A percentile compares a stretch with the other conserved stretches of the same genome.
phyloP scores from a whole-genome alignment of 1,140 invertebrate genomes.

The Spodoptera litura region DNA sequence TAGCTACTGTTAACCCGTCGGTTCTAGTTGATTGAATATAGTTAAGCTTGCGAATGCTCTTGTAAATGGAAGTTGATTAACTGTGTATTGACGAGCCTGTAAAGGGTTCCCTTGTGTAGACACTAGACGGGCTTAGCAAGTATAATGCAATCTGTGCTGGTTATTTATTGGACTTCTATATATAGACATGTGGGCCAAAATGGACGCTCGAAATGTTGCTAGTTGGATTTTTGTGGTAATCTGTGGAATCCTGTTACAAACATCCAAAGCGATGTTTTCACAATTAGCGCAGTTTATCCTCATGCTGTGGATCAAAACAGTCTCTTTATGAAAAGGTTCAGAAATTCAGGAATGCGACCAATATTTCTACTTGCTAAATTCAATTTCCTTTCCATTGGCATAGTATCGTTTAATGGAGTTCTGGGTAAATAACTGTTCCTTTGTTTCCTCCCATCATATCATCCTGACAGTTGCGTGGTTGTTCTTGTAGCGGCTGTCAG shows the following conservation, averaged over 20 bases:
- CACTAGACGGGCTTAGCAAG: not conserved
- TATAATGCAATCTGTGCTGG: slow-evolving; percentile 7
- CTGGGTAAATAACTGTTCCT: not conserved
- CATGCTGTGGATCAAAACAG: not conserved
- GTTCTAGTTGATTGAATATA: slow-evolving; percentile 39
- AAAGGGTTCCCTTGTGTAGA: not conserved
- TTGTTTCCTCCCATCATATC: not conserved
- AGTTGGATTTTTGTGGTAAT: not conserved
- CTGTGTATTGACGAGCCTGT: slow-evolving; percentile 5
- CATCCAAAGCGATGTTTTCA: not conserved
- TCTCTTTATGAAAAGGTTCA: no score
- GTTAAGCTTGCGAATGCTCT: slow-evolving; percentile 16
- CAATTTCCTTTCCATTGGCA: not conserved
- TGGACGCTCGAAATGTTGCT: not conserved
- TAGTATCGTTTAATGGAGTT: slow-evolving; percentile 22
- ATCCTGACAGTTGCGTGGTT: slow-evolving; percentile 21
- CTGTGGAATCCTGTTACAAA: not conserved
- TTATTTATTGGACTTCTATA: slow-evolving; percentile 27
- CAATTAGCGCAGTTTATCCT: not conserved
- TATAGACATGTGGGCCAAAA: not conserved
- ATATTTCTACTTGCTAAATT: not conserved
- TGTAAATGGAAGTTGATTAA: slow-evolving; percentile 12
- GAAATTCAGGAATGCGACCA: no score
- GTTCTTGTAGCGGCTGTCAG: slow-evolving; percentile 22
- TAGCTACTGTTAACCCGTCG: slow-evolving; percentile 28